Evolutionary conservation across 2,113 vertebrate genomes (phyloP).

Genomic region (Mastomys coucha): DNA sequence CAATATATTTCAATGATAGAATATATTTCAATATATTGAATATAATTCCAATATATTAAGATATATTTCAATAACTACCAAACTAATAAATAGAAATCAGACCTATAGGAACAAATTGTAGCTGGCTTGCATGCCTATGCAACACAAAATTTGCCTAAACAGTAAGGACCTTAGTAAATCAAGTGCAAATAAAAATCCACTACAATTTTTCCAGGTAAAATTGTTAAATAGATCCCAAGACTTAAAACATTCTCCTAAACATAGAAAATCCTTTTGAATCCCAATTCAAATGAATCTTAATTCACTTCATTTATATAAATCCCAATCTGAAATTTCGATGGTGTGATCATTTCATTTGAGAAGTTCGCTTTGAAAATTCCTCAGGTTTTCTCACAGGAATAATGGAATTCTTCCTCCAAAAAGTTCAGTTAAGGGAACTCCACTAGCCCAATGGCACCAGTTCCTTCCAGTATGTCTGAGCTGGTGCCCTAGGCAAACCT

Average conservation of each 20-base stretch:
- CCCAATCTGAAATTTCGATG: conserved; percentile 41
- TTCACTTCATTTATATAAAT: conserved; percentile 65
- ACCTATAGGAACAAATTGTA: conserved; percentile 28
- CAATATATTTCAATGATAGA: conserved; percentile 31
- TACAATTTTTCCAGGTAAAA: conserved; percentile 10
- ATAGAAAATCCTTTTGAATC: conserved; percentile 19
- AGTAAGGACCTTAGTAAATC: conserved; percentile 54
- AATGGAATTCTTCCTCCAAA: conserved; percentile 25
- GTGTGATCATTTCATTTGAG: conserved; percentile 65
- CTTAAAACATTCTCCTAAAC: not conserved
- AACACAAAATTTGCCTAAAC: not conserved
- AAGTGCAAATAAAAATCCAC: not conserved
- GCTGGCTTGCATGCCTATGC: not conserved
- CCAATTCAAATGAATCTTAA: conserved; percentile 39
- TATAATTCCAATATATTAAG: not conserved
- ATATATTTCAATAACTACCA: conserved; percentile 54
- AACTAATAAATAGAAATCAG: conserved; percentile 57
- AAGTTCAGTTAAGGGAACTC: not conserved
- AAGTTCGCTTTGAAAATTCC: conserved; percentile 58
- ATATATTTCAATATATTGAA: not conserved
- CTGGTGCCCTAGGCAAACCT: too few relatives aligned
- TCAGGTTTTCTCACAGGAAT: conserved; percentile 35
- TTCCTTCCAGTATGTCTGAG: too few relatives aligned
- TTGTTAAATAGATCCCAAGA: conserved; percentile 1
- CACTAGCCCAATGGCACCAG: too few relatives aligned